These are phyloP conservation scores for Prorops nasuta DNA, from an alignment of 1,140 invertebrate genomes.

Conservation along the genomic window DNA sequence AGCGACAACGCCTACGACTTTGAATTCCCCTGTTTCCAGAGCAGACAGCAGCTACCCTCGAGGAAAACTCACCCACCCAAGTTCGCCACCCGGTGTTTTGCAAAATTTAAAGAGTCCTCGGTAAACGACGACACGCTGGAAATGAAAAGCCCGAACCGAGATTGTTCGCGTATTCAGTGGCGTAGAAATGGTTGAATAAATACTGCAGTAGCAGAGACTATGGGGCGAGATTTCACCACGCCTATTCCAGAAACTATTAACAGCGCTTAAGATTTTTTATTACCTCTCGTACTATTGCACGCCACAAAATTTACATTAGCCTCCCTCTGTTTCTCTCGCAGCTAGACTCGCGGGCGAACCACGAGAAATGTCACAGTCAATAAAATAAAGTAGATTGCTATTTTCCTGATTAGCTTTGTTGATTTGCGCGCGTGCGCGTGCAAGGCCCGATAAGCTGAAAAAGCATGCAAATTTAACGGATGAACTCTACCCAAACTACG, in stretches of 20 bases:
- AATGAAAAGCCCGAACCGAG: constrained; percentile 19
- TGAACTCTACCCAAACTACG: not conserved
- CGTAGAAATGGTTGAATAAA: not conserved
- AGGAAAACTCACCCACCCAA: not conserved
- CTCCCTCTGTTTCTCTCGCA: too few species aligned
- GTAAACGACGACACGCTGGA: constrained; percentile 8
- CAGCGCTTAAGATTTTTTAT: not conserved
- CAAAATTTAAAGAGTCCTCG: constrained; percentile 33
- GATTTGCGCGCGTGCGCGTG: not conserved
- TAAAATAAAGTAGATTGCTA: not conserved
- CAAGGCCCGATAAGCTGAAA: not conserved
- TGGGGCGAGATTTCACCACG: not conserved
- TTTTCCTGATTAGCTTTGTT: not conserved
- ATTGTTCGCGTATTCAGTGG: constrained; percentile 9
- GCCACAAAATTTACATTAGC: too few species aligned
- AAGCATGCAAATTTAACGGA: not conserved
- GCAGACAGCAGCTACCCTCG: not conserved
- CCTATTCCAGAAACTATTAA: not conserved
- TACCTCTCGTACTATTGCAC: not conserved
- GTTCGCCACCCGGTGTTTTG: constrained; percentile 12
- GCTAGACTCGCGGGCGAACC: too few species aligned
- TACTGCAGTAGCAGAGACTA: not conserved
- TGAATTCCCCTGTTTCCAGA: constrained; percentile 16
- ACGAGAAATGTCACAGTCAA: not conserved
- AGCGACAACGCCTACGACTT: constrained; percentile 28